Percentiles rank a stretch among this genome's conserved stretches.
These are phyloP conservation scores for Rhinoraja longicauda DNA, from an alignment of 2,797 vertebrate species.

Conservation along the genomic window DNA sequence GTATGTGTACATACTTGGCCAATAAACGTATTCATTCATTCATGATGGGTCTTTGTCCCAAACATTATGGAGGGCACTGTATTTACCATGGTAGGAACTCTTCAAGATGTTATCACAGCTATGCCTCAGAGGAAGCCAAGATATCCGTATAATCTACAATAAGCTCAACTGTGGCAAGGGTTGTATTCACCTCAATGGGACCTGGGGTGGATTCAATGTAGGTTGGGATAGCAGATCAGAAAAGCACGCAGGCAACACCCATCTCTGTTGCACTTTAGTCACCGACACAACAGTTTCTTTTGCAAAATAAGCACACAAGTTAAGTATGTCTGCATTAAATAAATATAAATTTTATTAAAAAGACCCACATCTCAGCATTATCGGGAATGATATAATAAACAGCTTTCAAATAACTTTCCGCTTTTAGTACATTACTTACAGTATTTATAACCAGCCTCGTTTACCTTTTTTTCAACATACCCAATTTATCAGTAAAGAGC, in stretches of 20 bases:
- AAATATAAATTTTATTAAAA: conserved; percentile 99
- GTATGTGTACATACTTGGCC: no score
- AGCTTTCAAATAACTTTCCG: conserved; percentile 96
- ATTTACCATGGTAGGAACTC: background rate
- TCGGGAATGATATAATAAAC: conserved; percentile 99
- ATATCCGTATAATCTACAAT: no score
- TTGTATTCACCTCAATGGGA: no score
- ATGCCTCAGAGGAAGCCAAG: no score
- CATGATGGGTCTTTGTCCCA: no score
- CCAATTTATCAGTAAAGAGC: conserved; percentile 75
- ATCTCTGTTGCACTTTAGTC: background rate
- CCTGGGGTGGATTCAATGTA: no score
- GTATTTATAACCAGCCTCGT: conserved; percentile 87
- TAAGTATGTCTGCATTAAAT: conserved; percentile 77
- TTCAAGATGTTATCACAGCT: background rate
- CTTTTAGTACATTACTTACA: conserved; percentile 99
- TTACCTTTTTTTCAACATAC: conserved; percentile 65
- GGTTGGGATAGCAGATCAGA: no score
- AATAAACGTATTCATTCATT: no score
- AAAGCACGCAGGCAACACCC: no score
- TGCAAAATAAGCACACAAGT: background rate
- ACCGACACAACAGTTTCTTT: background rate
- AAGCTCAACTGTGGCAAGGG: no score
- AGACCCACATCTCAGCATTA: conserved; percentile 97
- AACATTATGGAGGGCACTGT: no score